phyloP scores from a whole-genome alignment of 2,113 vertebrate genomes.

The Dipodomys stephensi region DNA sequence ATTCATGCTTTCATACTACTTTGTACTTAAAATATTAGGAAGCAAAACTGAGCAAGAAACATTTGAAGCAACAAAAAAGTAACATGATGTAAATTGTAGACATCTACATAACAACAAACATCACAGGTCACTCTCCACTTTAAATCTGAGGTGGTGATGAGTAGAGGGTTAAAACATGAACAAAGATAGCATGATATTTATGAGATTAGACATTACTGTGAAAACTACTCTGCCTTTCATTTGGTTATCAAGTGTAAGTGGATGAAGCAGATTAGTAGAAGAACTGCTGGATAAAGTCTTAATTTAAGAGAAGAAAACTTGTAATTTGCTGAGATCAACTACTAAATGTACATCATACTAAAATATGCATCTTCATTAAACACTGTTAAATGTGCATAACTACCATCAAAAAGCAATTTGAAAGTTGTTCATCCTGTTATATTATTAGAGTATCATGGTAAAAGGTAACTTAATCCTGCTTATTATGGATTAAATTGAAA shows the following conservation, averaged over 20 bases:
- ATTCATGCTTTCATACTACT: not conserved
- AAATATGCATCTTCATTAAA: not conserved
- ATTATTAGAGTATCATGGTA: not conserved
- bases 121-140: not conserved
- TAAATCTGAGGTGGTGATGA: not conserved
- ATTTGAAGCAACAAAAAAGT: not conserved
- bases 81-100: not conserved
- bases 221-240: constrained; percentile 8
- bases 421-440: not conserved
- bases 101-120: constrained; percentile 7
- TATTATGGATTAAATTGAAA: not conserved
- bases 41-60: not conserved
- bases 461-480: constrained; percentile 15
- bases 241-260: constrained; percentile 23
- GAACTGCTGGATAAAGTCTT: not conserved
- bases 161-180: not conserved
- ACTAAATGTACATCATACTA: not conserved
- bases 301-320: not conserved
- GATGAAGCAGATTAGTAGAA: not conserved
- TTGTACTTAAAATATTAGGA: not conserved
- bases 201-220: not conserved
- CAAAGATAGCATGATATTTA: not conserved
- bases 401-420: not conserved
- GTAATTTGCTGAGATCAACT: not conserved
- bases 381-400: not conserved